Base-by-base conservation (phyloP, 2,797 vertebrate genomes). In the Graptemys geographica region DNA sequence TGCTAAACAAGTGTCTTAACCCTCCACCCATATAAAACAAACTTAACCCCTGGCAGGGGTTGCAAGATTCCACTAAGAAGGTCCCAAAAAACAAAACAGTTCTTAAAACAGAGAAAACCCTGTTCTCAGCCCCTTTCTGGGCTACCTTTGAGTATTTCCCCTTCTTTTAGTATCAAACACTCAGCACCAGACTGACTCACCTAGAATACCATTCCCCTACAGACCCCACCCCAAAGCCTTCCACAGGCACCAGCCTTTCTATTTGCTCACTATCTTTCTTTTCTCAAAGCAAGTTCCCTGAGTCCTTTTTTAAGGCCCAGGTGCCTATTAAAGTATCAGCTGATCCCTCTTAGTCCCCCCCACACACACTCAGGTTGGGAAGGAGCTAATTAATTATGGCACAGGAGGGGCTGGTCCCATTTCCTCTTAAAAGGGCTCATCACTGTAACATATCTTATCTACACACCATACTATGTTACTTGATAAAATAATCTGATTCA, bases 401-500 rank as follows among this genome's bases (percentile, higher is more conserved):
- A 37, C 28, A 91, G 79, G 88, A 93, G 27, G 28, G 8, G 47
- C 7, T 37, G 4, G 10, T 9, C 65, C 19, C 5, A 69, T 33
- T 79, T 51, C 78, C 78, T 28, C 47, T 33, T 11, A 49, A 31
- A 44, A 5, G 18, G 27, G 44, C 27, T 33, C 76, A 51, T 18
- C 18, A 37, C 8, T 25, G 25, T 49, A 28, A 79, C 8, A 6
- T 81, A 86, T 11, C 80, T 95, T 94, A 62, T 56, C 79, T 72
- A 88, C 91, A 76, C 21, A 41, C 69, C 10, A 23, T 74, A 41
- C 69, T 79, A 59, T 79, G 41, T 93, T 89, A 81, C 79, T 93
- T 94, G 62, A 84, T 78, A 93, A 95, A 96, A 96, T 87, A 93
- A 87, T 23, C 90, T 51, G 37, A 72, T 21, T 3, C 69, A 72